Evolutionary conservation across 2,888 invertebrate genomes (phyloP).

Genomic region (Drosophila neonasuta): DNA sequence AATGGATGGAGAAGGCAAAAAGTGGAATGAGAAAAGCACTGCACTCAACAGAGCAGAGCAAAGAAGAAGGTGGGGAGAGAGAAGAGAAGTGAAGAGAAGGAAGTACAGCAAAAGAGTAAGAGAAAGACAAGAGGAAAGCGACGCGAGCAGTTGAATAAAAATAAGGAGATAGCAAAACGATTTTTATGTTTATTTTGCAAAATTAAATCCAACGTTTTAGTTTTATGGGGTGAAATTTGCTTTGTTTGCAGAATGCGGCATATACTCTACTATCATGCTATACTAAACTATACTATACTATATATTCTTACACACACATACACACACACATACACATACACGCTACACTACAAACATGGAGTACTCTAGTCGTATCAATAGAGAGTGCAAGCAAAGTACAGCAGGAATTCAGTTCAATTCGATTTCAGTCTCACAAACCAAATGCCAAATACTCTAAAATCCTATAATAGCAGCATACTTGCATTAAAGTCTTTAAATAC

Average conservation of each 20-base stretch:
- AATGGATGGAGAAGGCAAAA: not conserved
- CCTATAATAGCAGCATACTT: no score
- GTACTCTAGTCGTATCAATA: slow-evolving; percentile 4
- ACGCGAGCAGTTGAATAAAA: slow-evolving; percentile 6
- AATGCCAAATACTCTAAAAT: slow-evolving; percentile 19
- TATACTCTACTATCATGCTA: slow-evolving; percentile 5
- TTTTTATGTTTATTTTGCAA: slow-evolving; percentile 77
- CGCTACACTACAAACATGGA: not conserved
- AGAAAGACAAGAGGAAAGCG: not conserved
- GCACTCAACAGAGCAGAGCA: not conserved
- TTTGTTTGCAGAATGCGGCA: slow-evolving; percentile 69
- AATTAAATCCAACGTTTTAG: slow-evolving; percentile 76
- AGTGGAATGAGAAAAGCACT: not conserved
- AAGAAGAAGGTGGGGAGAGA: not conserved
- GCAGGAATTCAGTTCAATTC: slow-evolving; percentile 1
- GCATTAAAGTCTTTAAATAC: no score
- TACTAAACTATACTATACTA: not conserved
- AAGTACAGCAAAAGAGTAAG: not conserved
- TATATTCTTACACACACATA: not conserved
- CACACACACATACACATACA: not conserved
- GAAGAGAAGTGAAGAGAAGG: not conserved
- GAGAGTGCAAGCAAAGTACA: not conserved
- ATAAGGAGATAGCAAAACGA: slow-evolving; percentile 38
- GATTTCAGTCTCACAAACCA: not conserved
- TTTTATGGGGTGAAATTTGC: slow-evolving; percentile 73